These are phyloP conservation scores for Sisyra nigra DNA, from an alignment of 2,888 invertebrate species.

Conservation along the genomic window DNA sequence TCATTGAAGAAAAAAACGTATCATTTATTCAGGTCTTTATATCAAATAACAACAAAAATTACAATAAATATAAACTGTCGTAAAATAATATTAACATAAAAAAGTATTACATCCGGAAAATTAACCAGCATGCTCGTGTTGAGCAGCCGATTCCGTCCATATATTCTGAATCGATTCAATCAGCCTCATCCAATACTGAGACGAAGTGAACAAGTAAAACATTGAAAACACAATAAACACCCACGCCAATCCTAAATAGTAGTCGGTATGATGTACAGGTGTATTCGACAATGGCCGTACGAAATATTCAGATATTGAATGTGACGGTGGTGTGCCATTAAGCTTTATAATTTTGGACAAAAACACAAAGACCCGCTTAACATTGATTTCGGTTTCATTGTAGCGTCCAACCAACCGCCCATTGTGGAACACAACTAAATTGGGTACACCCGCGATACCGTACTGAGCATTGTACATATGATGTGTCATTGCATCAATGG, in stretches of 20 bases:
- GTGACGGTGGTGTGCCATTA: conserved; percentile 13
- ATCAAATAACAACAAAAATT: too few species aligned
- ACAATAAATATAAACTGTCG: too few species aligned
- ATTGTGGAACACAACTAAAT: conserved; percentile 77
- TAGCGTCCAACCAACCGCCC: conserved; percentile 72
- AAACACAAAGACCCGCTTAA: conserved; percentile 65
- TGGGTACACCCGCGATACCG: conserved; percentile 82
- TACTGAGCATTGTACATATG: conserved; percentile 79
- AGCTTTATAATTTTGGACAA: conserved; percentile 48
- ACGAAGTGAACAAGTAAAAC: conserved; percentile 59
- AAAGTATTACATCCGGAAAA: too few species aligned
- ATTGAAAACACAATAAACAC: conserved; percentile 60
- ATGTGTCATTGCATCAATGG: conserved; percentile 73
- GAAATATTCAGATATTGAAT: conserved; percentile 60
- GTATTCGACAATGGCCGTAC: conserved; percentile 65
- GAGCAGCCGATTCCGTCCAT: conserved; percentile 78
- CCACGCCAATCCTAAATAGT: conserved; percentile 72
- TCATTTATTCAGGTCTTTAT: too few species aligned
- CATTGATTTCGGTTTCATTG: conserved; percentile 64
- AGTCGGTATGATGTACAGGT: conserved; percentile 64
- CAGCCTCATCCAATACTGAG: conserved; percentile 60
- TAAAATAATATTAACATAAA: too few species aligned
- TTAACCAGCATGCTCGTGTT: conserved; percentile 59
- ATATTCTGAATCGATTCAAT: conserved; percentile 71
- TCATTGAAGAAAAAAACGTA: too few species aligned